A percentile compares a stretch with the other conserved stretches of the same genome.
Conservation (phyloP, 1,140 invertebrate genomes). For the Drosophila paulistorum region DNA sequence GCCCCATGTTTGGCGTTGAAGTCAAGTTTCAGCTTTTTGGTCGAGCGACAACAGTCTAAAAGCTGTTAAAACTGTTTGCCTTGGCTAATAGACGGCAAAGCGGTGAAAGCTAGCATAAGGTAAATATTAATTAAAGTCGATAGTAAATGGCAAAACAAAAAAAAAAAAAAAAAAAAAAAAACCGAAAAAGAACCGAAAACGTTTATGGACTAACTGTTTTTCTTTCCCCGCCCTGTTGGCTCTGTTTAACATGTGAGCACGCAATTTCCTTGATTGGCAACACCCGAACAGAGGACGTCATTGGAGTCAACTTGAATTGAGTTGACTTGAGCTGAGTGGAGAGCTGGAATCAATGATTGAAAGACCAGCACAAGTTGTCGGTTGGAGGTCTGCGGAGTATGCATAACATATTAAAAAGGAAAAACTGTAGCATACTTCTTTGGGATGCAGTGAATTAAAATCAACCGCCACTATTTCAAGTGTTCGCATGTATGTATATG, state of each 20-base stretch:
- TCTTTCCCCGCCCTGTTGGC: conserved; percentile 3
- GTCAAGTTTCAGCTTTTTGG: conserved; percentile 43
- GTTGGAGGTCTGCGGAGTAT: conserved; percentile 43
- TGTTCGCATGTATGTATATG: background rate
- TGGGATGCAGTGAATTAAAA: conserved; percentile 35
- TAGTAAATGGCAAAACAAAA: conserved; percentile 70
- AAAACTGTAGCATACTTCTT: conserved; percentile 68
- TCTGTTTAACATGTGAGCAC: conserved; percentile 73
- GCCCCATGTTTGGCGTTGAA: conserved; percentile 60
- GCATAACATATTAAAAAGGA: conserved; percentile 63
- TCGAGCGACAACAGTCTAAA: conserved; percentile 58
- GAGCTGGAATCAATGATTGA: conserved; percentile 58
- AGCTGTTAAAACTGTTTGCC: conserved; percentile 79
- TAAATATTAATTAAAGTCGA: conserved; percentile 79
- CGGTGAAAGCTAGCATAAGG: conserved; percentile 51
- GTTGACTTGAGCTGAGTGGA: conserved; percentile 15
- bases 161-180: background rate
- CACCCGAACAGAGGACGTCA: conserved; percentile 20
- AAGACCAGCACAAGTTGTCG: conserved; percentile 49
- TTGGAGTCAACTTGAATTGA: conserved; percentile 10
- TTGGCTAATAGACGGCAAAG: conserved; percentile 64
- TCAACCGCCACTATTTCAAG: background rate
- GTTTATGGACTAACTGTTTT: conserved; percentile 3
- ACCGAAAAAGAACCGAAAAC: conserved; percentile 13
- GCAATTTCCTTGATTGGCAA: conserved; percentile 78